Conservation (phyloP, 2,113 vertebrate genomes). For the Chaetorhynchus papuensis region DNA sequence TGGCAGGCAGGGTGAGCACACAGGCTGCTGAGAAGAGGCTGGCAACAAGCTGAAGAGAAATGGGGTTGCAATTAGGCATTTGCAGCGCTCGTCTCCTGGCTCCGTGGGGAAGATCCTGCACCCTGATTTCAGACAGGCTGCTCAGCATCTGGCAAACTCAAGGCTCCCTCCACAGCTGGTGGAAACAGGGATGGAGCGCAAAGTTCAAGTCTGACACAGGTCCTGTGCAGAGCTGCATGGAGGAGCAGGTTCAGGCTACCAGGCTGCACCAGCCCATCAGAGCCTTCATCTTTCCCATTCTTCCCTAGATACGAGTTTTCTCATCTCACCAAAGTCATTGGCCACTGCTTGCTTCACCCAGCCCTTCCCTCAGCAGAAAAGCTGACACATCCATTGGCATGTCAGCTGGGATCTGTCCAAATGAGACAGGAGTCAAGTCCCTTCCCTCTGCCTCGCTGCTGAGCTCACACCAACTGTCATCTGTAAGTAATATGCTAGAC, state of each 20-base stretch:
- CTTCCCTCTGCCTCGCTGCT: neutral
- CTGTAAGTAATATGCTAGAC: slow-evolving; percentile 64
- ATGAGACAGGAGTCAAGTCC: neutral
- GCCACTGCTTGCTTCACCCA: neutral
- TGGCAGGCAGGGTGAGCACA: neutral
- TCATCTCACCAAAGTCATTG: neutral
- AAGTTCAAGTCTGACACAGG: neutral
- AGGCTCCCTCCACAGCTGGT: neutral
- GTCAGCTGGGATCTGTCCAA: neutral
- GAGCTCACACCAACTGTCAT: slow-evolving; percentile 17
- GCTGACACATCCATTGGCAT: neutral
- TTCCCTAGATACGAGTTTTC: neutral
- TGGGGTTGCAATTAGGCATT: neutral
- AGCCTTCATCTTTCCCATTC: neutral
- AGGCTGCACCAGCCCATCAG: neutral
- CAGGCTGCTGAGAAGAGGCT: neutral
- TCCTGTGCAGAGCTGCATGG: neutral
- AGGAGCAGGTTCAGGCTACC: neutral
- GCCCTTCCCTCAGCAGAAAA: neutral
- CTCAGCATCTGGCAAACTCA: neutral
- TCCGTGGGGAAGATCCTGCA: neutral
- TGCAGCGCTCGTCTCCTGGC: neutral
- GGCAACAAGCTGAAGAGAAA: neutral
- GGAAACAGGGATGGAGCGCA: neutral
- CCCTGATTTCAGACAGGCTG: neutral